phyloP scores from a whole-genome alignment of 2,888 invertebrate genomes.

The Hydrotaea cyrtoneurina region DNA sequence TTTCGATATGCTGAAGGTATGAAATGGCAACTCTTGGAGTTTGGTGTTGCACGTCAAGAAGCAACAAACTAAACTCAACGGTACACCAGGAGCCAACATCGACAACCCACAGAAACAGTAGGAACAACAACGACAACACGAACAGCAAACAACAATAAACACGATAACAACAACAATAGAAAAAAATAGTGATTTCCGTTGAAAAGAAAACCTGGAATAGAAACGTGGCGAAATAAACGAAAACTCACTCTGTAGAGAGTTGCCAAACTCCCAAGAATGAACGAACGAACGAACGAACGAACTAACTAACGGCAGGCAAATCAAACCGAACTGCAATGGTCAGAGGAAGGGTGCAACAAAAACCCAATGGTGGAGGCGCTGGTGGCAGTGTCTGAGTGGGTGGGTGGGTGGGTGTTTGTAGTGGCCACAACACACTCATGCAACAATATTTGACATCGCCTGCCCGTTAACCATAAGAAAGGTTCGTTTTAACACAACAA shows the following conservation, averaged over 20 bases:
- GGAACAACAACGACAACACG: constrained; percentile 17
- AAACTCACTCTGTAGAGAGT: constrained; percentile 20
- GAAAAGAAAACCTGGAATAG: constrained; percentile 41
- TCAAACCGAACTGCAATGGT: background rate
- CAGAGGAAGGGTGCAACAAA: background rate
- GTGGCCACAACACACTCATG: constrained; percentile 31
- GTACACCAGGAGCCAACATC: background rate
- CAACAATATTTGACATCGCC: constrained; percentile 57
- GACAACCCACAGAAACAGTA: constrained; percentile 63
- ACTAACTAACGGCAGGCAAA: background rate
- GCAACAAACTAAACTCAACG: constrained; percentile 66
- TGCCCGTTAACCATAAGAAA: constrained; percentile 44
- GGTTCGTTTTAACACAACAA: constrained; percentile 46
- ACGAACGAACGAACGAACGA: too few relatives aligned
- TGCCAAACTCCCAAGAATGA: constrained; percentile 31
- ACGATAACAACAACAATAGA: constrained; percentile 42
- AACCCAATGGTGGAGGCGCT: background rate
- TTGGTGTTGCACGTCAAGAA: constrained; percentile 44
- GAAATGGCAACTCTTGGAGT: background rate
- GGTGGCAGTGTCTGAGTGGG: background rate
- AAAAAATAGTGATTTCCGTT: constrained; percentile 63
- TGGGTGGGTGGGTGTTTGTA: background rate
- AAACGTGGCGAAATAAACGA: constrained; percentile 23
- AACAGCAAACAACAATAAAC: constrained; percentile 24
- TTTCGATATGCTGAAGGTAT: background rate